Evolutionary conservation across 2,797 vertebrate genomes (phyloP), one percentile per base, ranked within the genome.

Genomic region (Pangasius krempfi): DNA sequence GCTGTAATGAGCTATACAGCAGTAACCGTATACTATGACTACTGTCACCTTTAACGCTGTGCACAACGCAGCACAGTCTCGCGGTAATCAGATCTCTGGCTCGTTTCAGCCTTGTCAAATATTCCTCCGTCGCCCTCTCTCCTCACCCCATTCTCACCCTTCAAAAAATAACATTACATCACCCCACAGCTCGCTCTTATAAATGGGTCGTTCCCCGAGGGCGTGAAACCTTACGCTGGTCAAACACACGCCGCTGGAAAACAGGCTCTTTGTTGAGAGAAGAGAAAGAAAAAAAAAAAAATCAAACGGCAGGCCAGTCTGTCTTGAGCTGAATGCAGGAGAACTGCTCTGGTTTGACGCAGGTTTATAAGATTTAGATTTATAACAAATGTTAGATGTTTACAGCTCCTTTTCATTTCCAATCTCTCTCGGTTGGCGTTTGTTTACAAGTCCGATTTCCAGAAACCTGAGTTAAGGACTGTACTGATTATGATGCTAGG

Each of bases 121-220:
- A 95, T 95, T 94, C 94, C 95, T 94, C 91, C 91, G 90, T 95
- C 95, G 95, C 96, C 95, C 95, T 93, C 95, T 92, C 92, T 88
- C 95, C 93, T 96, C 93, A 95, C 95, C 96, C 95, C 95, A 90
- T 85, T 95, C 95, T 96, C 94, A 92, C 96, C 95, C 94, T 95
- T 93, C 87, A 96, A 97, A 96, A 94, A 97, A 97, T 94, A 97
- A 97, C 97, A 97, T 97, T 96, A 98, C 96, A 97, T 97, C 97
- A 97, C 95, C 90, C 93, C 91, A 93, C 92, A 91, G 89, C 96
- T 89, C 84, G 20, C 81, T 94, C 95, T 96, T 95, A 96, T 96
- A 96, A 96, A 95, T 95, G 95, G 95, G 94, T 95, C 95, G 93
- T 94, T 95, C 95, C 89, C 86, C 72, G 80, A 95, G 88, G 95